Evolutionary conservation across 2,888 invertebrate genomes (phyloP).

Genomic region (Lithodes maja): DNA sequence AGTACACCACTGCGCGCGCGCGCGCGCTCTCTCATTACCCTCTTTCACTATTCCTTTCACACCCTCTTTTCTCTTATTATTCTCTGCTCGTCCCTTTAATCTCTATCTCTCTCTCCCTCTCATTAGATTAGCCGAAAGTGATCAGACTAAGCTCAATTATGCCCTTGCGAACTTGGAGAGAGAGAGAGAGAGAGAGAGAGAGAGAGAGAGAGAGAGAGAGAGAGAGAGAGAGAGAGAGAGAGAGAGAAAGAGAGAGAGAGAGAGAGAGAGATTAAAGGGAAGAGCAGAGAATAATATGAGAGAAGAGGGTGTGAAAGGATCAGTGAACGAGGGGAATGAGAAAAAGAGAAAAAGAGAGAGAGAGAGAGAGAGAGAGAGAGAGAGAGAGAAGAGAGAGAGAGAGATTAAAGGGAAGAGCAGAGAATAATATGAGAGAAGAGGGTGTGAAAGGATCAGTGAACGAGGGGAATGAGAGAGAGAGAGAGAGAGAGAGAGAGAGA

Average conservation of each 20-base stretch:
- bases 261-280: background rate
- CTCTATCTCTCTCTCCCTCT: too few species aligned
- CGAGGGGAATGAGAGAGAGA: background rate
- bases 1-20: too few species aligned
- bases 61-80: too few species aligned
- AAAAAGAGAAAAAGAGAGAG: background rate
- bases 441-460: background rate
- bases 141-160: too few species aligned
- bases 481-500: constrained; percentile 13
- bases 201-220: constrained; percentile 58
- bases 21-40: too few species aligned
- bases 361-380: background rate
- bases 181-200: constrained; percentile 33
- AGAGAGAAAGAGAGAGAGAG: constrained; percentile 24
- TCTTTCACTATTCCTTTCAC: too few species aligned
- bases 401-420: background rate
- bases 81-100: too few species aligned
- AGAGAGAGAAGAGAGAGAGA: constrained; percentile 15
- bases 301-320: background rate
- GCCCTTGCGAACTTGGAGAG: too few species aligned
- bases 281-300: background rate
- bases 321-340: background rate
- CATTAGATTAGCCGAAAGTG: too few species aligned
- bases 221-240: constrained; percentile 50
- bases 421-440: background rate